Evolutionary conservation across 2,797 vertebrate species (phyloP).

Genomic region (Peromyscus nudipes): DNA sequence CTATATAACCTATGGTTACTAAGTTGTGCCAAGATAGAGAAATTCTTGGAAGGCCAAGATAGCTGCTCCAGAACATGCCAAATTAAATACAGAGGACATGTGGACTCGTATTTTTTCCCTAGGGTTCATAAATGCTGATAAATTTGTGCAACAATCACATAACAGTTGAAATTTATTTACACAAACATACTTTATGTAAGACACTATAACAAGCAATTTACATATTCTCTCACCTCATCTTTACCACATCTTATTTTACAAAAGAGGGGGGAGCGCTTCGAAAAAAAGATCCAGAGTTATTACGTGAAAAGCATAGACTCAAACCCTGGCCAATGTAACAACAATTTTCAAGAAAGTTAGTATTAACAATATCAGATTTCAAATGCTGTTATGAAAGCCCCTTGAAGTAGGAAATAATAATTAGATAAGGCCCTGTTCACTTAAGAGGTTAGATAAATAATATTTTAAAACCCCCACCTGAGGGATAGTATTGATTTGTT

Average conservation of each 20-base stretch:
- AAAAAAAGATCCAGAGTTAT: not conserved
- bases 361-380: slow-evolving; percentile 53
- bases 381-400: slow-evolving; percentile 58
- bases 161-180: slow-evolving; percentile 22
- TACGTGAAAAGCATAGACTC: slow-evolving; percentile 17
- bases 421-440: slow-evolving; percentile 30
- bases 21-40: not conserved
- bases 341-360: slow-evolving; percentile 3
- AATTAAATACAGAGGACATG: slow-evolving; percentile 17
- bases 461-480: slow-evolving; percentile 30
- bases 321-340: slow-evolving; percentile 24
- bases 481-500: slow-evolving; percentile 42
- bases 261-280: not conserved
- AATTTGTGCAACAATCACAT: not conserved
- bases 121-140: not conserved
- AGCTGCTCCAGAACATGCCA: not conserved
- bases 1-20: slow-evolving; percentile 31
- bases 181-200: not conserved
- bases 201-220: not conserved
- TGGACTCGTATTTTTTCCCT: not conserved
- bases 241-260: not conserved
- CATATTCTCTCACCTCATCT: not conserved
- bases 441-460: slow-evolving; percentile 55
- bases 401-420: slow-evolving; percentile 67
- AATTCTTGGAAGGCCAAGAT: not conserved